Conservation (phyloP, 2,797 vertebrate species). For the Petrocephalus sullivani region DNA sequence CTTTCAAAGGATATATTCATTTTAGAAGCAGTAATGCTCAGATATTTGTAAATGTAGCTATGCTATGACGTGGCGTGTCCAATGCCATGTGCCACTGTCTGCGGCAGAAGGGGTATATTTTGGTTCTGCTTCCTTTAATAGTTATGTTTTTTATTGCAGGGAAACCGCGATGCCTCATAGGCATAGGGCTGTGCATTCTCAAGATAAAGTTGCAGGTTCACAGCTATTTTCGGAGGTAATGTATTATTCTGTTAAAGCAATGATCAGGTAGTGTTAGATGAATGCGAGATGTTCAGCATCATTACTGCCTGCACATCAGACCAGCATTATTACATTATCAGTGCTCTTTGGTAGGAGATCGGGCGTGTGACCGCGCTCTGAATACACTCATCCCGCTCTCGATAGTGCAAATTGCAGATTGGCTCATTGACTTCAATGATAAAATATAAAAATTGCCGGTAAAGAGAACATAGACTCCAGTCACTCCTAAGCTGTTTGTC, state of each 20-base stretch:
- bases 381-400: conserved; percentile 90
- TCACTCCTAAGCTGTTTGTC: conserved; percentile 81
- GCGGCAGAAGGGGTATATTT: conserved; percentile 63
- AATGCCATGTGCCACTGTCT: conserved; percentile 48
- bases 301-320: conserved; percentile 90
- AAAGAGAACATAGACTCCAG: conserved; percentile 77
- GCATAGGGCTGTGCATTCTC: conserved; percentile 60
- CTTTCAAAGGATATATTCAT: not conserved
- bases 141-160: conserved; percentile 56
- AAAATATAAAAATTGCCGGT: conserved; percentile 93
- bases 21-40: not conserved
- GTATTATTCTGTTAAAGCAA: conserved; percentile 84
- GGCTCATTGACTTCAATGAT: conserved; percentile 97
- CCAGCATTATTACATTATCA: conserved; percentile 92
- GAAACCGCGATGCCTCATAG: conserved; percentile 59
- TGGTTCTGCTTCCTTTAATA: conserved; percentile 66
- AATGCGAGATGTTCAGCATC: conserved; percentile 91
- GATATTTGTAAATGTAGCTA: not conserved
- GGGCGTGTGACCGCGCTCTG: conserved; percentile 88
- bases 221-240: conserved; percentile 75
- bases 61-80: conserved; percentile 35
- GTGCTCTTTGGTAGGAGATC: conserved; percentile 93
- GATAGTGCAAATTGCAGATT: conserved; percentile 88
- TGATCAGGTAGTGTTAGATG: conserved; percentile 90
- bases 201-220: conserved; percentile 71